A percentile compares a stretch with the other conserved stretches of the same genome.
Evolutionary conservation across 2,888 invertebrate species (phyloP).

Genomic region (Chrysotoxum bicinctum): DNA sequence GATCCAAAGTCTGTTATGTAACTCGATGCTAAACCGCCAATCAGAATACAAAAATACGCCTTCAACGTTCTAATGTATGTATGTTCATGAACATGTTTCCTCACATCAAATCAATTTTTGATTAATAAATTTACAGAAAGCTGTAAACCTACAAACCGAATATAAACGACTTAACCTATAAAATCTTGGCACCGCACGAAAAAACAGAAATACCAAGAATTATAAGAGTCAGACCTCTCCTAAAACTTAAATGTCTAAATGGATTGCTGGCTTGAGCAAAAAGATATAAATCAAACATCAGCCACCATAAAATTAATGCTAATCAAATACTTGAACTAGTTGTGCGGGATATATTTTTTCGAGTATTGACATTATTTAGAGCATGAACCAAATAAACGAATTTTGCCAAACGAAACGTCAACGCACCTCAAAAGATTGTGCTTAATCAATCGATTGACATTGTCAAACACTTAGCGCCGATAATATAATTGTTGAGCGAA

Average conservation of each 20-base stretch:
- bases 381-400: neutral
- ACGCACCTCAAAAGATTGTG: conserved; percentile 3
- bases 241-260: neutral
- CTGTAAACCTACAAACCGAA: neutral
- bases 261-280: neutral
- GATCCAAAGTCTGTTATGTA: neutral
- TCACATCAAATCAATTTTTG: neutral
- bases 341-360: neutral
- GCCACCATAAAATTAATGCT: neutral
- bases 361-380: neutral
- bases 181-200: neutral
- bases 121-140: neutral
- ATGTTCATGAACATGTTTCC: neutral
- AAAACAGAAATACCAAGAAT: neutral
- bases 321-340: neutral
- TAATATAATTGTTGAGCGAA: conserved; percentile 10
- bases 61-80: too few relatives aligned
- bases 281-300: neutral
- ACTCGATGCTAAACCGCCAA: neutral
- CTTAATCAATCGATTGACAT: conserved; percentile 5
- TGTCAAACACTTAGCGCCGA: conserved; percentile 28
- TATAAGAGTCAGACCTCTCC: neutral
- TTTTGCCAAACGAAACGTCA: neutral
- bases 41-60: neutral
- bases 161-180: neutral